These are phyloP conservation scores for Apamea epomidion DNA, from an alignment of 2,888 invertebrate genomes.

Conservation along the genomic window DNA sequence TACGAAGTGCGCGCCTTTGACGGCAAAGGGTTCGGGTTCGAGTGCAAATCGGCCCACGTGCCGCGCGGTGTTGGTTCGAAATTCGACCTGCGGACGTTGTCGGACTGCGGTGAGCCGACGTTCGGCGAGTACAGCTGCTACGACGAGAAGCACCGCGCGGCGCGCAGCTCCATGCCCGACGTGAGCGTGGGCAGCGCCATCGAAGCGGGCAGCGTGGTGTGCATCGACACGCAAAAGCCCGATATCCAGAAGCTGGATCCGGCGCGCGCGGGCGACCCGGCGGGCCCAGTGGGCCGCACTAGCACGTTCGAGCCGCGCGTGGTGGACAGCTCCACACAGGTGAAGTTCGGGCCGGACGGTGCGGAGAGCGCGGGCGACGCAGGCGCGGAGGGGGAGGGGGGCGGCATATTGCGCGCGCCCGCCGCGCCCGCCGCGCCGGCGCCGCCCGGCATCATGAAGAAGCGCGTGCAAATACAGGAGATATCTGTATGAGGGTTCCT, in stretches of 20 bases:
- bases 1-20: constrained; percentile 89
- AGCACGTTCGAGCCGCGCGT: constrained; percentile 89
- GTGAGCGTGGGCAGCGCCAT: constrained; percentile 91
- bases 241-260: constrained; percentile 87
- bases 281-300: constrained; percentile 84
- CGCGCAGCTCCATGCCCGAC: constrained; percentile 91
- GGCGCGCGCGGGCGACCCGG: constrained; percentile 78
- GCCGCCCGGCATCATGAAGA: constrained; percentile 95
- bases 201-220: constrained; percentile 90
- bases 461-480: constrained; percentile 97
- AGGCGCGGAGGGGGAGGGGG: constrained; percentile 83
- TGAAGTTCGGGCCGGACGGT: constrained; percentile 86
- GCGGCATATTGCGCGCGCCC: constrained; percentile 87
- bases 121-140: constrained; percentile 93
- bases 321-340: constrained; percentile 89
- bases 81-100: constrained; percentile 88
- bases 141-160: constrained; percentile 91
- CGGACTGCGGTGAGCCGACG: constrained; percentile 89
- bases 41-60: constrained; percentile 90
- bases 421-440: constrained; percentile 88
- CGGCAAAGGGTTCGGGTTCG: constrained; percentile 90
- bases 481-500: constrained; percentile 95
- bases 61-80: constrained; percentile 86
- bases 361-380: constrained; percentile 85
- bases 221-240: constrained; percentile 88